Evolutionary conservation across 2,888 invertebrate genomes (phyloP), one percentile per base, ranked within the genome.

Genomic region (Philonicus albiceps): DNA sequence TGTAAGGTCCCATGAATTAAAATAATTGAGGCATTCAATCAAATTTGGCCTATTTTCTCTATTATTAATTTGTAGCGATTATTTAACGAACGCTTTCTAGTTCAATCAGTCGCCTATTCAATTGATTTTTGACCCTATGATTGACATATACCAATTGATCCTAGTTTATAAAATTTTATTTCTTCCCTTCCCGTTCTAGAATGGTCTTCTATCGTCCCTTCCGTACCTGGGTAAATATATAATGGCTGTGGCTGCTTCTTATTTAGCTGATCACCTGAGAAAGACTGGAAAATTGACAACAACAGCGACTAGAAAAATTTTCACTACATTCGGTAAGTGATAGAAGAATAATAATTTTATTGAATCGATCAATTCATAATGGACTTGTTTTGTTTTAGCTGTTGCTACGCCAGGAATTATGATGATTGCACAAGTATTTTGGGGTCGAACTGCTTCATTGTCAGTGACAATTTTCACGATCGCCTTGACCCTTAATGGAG

Each of bases 201-300:
- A 97, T 90, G 97, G 97, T 1, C 93, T 97, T 0, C 93, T 96
- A 55, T 97, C 97, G 0, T 97, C 97, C 76, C 93, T 97, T 84
- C 97, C 97, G 0, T 97, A 97, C 93, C 93, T 97, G 88, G 97
- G 97, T 90, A 97, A 97, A 93, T 97, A 97, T 90, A 91, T 95
- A 3, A 96, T 96, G 93, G 97, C 97, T 0, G 92, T 97, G 3
- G 93, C 94, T 1, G 95, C 96, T 0, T 96, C 96, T 0, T 94
- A 94, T 86, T 91, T 96, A 86, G 97, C 96, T 0, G 97, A 97
- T 92, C 94, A 94, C 87, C 91, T 97, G 76, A 93, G 95, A 19
- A 93, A 94, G 85, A 94, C 93, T 86, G 95, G 95, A 37, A 94
- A 93, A 88, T 92, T 96, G 16, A 94, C 96, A 84, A 96, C 96